These are phyloP conservation scores for Stenopsyche tienmushanensis DNA, from an alignment of 1,140 invertebrate genomes.

Conservation along the genomic window DNA sequence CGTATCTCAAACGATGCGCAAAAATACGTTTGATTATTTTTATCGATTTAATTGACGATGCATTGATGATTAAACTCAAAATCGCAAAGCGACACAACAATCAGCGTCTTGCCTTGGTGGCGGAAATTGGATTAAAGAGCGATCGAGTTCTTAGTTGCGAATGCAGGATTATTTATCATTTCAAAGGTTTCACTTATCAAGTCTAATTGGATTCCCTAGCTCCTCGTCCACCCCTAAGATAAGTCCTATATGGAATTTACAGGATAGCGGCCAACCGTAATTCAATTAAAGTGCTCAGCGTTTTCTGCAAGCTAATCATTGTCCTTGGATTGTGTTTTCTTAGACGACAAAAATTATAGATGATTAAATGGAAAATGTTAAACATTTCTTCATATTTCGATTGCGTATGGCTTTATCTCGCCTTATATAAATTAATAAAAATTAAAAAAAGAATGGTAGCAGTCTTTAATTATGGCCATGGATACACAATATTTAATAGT, in stretches of 20 bases:
- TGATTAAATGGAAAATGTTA: too few species aligned
- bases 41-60: not conserved
- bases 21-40: not conserved
- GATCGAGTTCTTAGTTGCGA: not conserved
- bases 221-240: not conserved
- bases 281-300: too few species aligned
- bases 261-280: not conserved
- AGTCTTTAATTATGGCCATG: too few species aligned
- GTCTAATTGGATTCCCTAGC: not conserved
- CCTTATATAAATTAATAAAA: too few species aligned
- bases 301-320: too few species aligned
- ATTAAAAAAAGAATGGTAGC: too few species aligned
- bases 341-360: too few species aligned
- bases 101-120: not conserved
- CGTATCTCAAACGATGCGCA: not conserved
- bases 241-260: too few species aligned
- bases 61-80: not conserved
- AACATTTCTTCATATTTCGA: too few species aligned
- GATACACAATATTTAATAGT: too few species aligned
- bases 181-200: not conserved
- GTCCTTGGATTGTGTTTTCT: too few species aligned
- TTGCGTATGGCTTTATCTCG: too few species aligned
- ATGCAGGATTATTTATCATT: not conserved
- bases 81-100: not conserved
- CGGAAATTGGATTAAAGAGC: not conserved